Evolutionary conservation across 2,888 invertebrate genomes (phyloP).

Genomic region (Lasioglossum oenotherae): DNA sequence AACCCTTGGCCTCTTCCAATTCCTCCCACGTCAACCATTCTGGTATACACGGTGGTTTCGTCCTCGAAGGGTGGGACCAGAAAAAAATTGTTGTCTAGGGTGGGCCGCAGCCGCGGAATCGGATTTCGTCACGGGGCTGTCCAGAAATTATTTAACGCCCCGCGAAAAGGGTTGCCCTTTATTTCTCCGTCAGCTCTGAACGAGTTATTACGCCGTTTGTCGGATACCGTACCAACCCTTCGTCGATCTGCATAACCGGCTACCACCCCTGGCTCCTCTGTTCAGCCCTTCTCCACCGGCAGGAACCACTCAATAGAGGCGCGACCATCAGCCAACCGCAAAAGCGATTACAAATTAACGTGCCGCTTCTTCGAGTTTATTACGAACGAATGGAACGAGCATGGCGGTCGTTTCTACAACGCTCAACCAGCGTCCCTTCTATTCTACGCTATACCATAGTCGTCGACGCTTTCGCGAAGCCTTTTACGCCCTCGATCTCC

Average conservation of each 20-base stretch:
- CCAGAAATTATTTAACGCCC: constrained; percentile 55
- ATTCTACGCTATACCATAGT: not conserved
- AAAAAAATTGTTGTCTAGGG: not conserved
- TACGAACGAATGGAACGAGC: constrained; percentile 75
- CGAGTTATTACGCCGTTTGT: constrained; percentile 77
- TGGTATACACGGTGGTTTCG: not conserved
- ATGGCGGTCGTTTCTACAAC: constrained; percentile 2
- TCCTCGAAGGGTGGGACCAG: not conserved
- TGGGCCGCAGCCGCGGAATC: not conserved
- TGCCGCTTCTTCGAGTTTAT: constrained; percentile 78
- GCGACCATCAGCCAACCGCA: constrained; percentile 76
- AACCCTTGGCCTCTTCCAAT: no score
- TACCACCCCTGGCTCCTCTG: constrained; percentile 63
- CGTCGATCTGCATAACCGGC: constrained; percentile 80
- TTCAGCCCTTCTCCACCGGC: constrained; percentile 68
- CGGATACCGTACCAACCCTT: constrained; percentile 74
- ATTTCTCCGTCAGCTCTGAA: constrained; percentile 72
- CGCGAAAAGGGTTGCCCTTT: constrained; percentile 74
- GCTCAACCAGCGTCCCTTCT: not conserved
- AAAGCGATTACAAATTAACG: constrained; percentile 83
- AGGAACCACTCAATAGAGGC: constrained; percentile 76
- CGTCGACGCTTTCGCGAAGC: constrained; percentile 14
- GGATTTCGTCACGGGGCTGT: constrained; percentile 60
- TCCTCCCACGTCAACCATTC: not conserved
- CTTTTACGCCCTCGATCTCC: constrained; percentile 37